A percentile compares a stretch with the other conserved stretches of the same genome.
Conservation (phyloP, 2,888 invertebrate genomes). For the Scaptomyza flava region DNA sequence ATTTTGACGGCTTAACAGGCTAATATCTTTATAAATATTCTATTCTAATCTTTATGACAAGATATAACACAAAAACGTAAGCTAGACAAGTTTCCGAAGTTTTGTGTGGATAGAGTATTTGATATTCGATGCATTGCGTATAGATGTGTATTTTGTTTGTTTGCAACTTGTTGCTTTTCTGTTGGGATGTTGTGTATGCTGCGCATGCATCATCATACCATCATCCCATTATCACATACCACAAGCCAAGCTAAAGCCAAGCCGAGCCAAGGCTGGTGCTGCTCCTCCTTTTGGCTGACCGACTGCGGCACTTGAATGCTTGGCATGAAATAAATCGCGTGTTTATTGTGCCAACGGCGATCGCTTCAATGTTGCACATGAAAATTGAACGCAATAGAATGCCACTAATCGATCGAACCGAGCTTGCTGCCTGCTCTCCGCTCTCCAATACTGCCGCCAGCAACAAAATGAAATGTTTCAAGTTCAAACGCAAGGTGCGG, state of each 20-base stretch:
- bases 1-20: too few relatives aligned
- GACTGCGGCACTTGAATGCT: slow-evolving; percentile 78
- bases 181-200: slow-evolving; percentile 74
- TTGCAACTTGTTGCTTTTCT: slow-evolving; percentile 42
- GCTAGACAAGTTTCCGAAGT: too few relatives aligned
- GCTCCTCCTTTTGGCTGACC: slow-evolving; percentile 70
- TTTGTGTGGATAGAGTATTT: slow-evolving; percentile 19
- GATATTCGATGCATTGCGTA: slow-evolving; percentile 6
- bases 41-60: too few relatives aligned
- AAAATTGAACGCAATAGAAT: slow-evolving; percentile 81
- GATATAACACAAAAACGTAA: too few relatives aligned
- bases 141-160: background rate
- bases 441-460: slow-evolving; percentile 59
- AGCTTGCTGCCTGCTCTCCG: slow-evolving; percentile 18
- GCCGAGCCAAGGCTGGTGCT: slow-evolving; percentile 27
- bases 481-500: slow-evolving; percentile 80
- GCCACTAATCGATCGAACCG: slow-evolving; percentile 74
- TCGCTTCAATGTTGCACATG: slow-evolving; percentile 77
- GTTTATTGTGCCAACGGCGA: slow-evolving; percentile 80
- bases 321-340: slow-evolving; percentile 81
- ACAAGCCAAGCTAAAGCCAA: slow-evolving; percentile 50
- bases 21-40: too few relatives aligned
- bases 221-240: slow-evolving; percentile 82
- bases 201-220: slow-evolving; percentile 81
- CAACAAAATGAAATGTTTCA: slow-evolving; percentile 79